Percentiles rank a stretch among this genome's conserved stretches.
phyloP scores from a whole-genome alignment of 2,888 invertebrate genomes.

The Troides aeacus region DNA sequence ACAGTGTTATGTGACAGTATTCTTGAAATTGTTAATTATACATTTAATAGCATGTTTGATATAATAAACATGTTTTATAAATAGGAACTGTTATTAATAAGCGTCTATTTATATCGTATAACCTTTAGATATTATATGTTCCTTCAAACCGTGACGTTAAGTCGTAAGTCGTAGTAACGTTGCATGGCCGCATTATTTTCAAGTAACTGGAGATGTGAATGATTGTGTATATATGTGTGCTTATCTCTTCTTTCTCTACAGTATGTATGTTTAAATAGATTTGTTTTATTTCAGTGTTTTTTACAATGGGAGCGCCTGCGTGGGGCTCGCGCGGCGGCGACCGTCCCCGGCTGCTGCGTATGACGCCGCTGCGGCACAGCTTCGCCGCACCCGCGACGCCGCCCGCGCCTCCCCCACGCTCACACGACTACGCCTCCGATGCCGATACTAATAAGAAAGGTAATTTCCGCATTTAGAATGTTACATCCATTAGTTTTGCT shows the following conservation, averaged over 20 bases:
- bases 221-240: no score
- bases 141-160: not conserved
- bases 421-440: slow-evolving; percentile 78
- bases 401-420: slow-evolving; percentile 62
- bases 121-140: not conserved
- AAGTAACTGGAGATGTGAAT: no score
- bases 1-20: not conserved
- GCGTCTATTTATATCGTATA: not conserved
- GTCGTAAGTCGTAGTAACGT: not conserved
- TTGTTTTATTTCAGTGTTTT: not conserved
- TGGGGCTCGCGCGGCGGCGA: slow-evolving; percentile 73
- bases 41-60: not conserved
- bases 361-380: slow-evolving; percentile 81
- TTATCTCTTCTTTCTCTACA: no score
- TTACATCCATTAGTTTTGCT: slow-evolving; percentile 1
- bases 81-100: not conserved
- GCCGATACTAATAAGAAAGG: slow-evolving; percentile 82
- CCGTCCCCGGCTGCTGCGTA: slow-evolving; percentile 78
- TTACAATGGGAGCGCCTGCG: slow-evolving; percentile 70
- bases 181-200: no score
- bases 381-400: slow-evolving; percentile 77
- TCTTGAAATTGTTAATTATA: not conserved
- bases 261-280: not conserved
- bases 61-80: not conserved
- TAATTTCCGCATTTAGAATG: slow-evolving; percentile 41